phyloP scores from a whole-genome alignment of 2,113 vertebrate genomes.

The Hippocampus zosterae region DNA sequence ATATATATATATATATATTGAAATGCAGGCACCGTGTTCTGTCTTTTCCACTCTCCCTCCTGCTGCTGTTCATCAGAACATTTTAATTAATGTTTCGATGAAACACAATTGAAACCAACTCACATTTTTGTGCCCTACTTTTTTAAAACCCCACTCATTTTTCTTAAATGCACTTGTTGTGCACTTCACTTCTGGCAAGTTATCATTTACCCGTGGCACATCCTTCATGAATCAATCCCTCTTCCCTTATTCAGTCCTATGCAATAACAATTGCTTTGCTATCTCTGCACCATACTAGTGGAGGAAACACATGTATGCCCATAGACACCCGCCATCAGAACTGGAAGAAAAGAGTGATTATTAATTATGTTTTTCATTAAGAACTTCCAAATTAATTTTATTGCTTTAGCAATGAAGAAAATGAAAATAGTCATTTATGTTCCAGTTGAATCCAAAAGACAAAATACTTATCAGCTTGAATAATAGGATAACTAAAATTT shows the following conservation, averaged over 20 bases:
- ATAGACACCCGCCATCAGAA: conserved; percentile 40
- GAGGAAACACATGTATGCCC: conserved; percentile 23
- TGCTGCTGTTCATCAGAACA: conserved; percentile 46
- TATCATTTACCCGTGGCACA: conserved; percentile 53
- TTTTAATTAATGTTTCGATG: conserved; percentile 47
- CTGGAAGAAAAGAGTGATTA: conserved; percentile 35
- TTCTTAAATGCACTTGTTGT: conserved; percentile 64
- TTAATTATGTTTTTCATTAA: conserved; percentile 65
- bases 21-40: not conserved
- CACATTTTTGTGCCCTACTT: conserved; percentile 19
- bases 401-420: conserved; percentile 45
- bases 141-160: conserved; percentile 45
- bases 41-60: not conserved
- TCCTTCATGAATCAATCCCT: conserved; percentile 24
- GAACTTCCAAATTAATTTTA: conserved; percentile 42
- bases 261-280: conserved; percentile 51
- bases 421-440: conserved; percentile 46
- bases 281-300: conserved; percentile 39
- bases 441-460: conserved; percentile 36
- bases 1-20: not conserved
- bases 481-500: conserved; percentile 56
- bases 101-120: conserved; percentile 42
- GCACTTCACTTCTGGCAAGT: conserved; percentile 59
- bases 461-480: conserved; percentile 56
- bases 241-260: conserved; percentile 39